These are phyloP conservation scores for Cerastis leucographa DNA, from an alignment of 2,888 invertebrate genomes.

Conservation along the genomic window DNA sequence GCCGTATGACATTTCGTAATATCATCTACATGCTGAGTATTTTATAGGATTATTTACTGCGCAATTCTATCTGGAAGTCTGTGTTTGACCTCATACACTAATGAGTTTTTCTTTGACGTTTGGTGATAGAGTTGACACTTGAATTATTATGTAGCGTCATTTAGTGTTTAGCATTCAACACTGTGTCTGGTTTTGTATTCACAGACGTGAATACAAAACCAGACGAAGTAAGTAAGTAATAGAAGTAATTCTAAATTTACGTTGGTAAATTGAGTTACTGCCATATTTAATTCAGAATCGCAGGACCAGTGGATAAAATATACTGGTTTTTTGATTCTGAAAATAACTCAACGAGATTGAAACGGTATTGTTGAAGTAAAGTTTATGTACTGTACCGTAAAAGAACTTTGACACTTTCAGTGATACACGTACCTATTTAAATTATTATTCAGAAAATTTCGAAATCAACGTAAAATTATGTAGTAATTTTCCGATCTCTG, in stretches of 20 bases:
- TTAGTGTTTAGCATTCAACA: slow-evolving; percentile 33
- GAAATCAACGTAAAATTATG: slow-evolving; percentile 4
- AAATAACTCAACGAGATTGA: background rate
- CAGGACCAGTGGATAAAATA: background rate
- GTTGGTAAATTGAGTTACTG: slow-evolving; percentile 6
- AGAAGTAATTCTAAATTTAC: slow-evolving; percentile 15
- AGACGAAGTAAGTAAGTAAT: too few relatives aligned
- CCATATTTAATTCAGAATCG: background rate
- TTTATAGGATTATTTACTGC: slow-evolving; percentile 55
- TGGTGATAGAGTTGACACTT: slow-evolving; percentile 30
- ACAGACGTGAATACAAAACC: background rate
- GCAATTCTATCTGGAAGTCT: slow-evolving; percentile 52
- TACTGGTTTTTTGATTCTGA: background rate
- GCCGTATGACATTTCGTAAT: slow-evolving; percentile 66
- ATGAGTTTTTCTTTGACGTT: slow-evolving; percentile 52
- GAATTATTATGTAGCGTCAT: slow-evolving; percentile 48
- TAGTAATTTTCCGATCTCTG: slow-evolving; percentile 42
- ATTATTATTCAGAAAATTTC: slow-evolving; percentile 27
- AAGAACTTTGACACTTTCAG: background rate
- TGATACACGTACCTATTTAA: background rate
- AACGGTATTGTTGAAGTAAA: background rate
- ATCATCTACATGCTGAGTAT: slow-evolving; percentile 58
- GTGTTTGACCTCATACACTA: slow-evolving; percentile 46
- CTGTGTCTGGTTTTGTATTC: slow-evolving; percentile 17
- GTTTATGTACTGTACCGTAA: background rate